Conservation (phyloP, 2,113 vertebrate species). For the Triplophysa dalaica region DNA sequence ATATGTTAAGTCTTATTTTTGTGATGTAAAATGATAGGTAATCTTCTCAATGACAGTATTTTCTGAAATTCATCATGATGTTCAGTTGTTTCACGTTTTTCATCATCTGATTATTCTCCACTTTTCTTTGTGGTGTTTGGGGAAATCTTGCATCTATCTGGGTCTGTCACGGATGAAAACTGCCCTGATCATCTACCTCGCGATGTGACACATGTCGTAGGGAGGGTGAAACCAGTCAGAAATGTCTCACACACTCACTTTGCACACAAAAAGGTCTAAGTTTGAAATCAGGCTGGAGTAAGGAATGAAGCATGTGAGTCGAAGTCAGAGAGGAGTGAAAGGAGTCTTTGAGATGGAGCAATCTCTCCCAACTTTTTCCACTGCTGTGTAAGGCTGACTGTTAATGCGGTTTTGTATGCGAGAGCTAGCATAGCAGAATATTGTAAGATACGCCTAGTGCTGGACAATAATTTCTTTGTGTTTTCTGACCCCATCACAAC, state of each 20-base stretch:
- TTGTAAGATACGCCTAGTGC: constrained; percentile 42
- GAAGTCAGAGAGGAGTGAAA: constrained; percentile 35
- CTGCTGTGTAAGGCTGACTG: constrained; percentile 38
- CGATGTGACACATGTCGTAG: not conserved
- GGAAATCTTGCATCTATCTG: constrained; percentile 10
- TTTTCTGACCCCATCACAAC: constrained; percentile 41
- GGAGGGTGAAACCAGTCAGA: constrained; percentile 10
- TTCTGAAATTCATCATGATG: not conserved
- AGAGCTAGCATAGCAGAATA: constrained; percentile 45
- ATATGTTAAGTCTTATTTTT: constrained; percentile 35
- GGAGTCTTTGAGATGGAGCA: constrained; percentile 47
- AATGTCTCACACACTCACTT: constrained; percentile 13
- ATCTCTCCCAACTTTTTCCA: constrained; percentile 42
- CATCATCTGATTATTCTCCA: not conserved
- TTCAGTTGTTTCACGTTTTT: constrained; percentile 1
- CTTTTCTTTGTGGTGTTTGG: constrained; percentile 10
- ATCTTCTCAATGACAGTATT: constrained; percentile 23
- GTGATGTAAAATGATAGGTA: constrained; percentile 10
- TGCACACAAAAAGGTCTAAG: constrained; percentile 29
- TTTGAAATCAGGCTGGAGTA: constrained; percentile 13
- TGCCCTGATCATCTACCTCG: constrained; percentile 4
- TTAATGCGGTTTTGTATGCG: constrained; percentile 54
- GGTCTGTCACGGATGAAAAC: constrained; percentile 14
- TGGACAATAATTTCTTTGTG: constrained; percentile 62
- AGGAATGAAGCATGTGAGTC: constrained; percentile 31